Conservation (phyloP, 2,888 invertebrate species). For the Euzetes globulus region DNA sequence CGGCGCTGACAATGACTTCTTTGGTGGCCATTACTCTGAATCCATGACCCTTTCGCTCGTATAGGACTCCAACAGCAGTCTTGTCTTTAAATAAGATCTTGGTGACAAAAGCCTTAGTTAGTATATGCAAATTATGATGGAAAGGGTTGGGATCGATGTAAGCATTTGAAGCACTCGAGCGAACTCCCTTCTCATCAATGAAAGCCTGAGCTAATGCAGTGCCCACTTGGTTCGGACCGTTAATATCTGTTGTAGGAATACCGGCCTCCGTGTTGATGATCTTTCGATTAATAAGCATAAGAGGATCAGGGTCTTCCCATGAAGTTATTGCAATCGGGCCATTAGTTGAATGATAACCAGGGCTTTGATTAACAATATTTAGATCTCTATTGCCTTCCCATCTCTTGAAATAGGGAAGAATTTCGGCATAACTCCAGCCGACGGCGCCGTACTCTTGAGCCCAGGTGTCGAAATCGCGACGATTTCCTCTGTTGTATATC, state of each 20-base stretch:
- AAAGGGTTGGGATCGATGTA: not conserved
- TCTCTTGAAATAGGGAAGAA: not conserved
- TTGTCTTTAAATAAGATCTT: not conserved
- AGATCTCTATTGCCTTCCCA: not conserved
- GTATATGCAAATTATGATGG: not conserved
- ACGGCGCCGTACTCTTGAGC: not conserved
- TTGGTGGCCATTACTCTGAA: not conserved
- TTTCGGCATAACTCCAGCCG: not conserved
- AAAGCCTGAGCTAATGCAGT: not conserved
- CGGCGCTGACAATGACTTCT: not conserved
- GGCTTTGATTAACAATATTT: not conserved
- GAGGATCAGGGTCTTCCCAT: not conserved
- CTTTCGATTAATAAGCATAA: not conserved
- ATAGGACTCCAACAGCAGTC: not conserved
- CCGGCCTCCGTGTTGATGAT: not conserved
- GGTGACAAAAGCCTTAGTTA: not conserved
- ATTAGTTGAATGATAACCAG: not conserved
- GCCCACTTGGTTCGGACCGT: not conserved
- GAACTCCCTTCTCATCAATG: not conserved
- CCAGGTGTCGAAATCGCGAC: not conserved
- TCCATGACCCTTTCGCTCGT: not conserved
- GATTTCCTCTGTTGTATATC: constrained; percentile 1
- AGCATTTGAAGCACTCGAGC: not conserved
- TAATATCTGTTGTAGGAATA: not conserved
- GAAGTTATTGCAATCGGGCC: not conserved